Base-by-base conservation (phyloP, 2,113 vertebrate species). In the Artemisiospiza belli region DNA sequence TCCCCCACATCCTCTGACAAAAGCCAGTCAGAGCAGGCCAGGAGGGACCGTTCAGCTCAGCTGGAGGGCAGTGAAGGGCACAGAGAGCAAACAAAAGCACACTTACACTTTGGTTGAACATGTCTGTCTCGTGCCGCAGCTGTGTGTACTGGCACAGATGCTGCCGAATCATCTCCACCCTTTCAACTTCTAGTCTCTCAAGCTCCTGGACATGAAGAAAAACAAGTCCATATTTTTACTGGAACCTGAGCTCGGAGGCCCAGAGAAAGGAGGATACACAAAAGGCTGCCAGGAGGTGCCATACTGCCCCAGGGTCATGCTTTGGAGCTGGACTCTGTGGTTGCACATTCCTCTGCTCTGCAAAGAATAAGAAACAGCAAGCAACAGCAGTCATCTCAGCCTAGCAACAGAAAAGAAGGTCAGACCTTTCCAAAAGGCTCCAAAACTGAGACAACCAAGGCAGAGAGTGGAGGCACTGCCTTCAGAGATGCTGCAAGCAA, bases 31-130 rank as follows among this genome's bases (percentile, higher is more conserved):
- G 59, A 16, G 11, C 28, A 83, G 68, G n/a, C 5, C 55, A 63
- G 58, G 3, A 69, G 52, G 55, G 59, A 24, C 6, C 0, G 0
- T 5, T 27, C 16, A 67, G 76, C 73, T 41, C 68, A 67, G 66
- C 52, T 85, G 43, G 62, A 79, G 57, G 11, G 37, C 76, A 84
- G 25, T 8, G 25, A 52, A 31, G 39, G 44, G 5, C 62, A 43
- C 41, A 58, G 55, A 24, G 51, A 46, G 2, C 0, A 3, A 74
- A 82, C 10, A 33, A 10, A 9, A 82, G 63, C 33, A 41, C 24
- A 98, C 99, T 99, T 94, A 99, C 99, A 28, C 99, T 99, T 98
- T 99, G 99, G 98, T 99, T 99, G 98, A 99, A 99, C 99, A 99
- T 99, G 97, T 99, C 99, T 1, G 99, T 99, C 97, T 99, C 99